Evolutionary conservation across 2,797 vertebrate species (phyloP), one percentile per base, ranked within the genome.

Genomic region (Scleropages formosus): DNA sequence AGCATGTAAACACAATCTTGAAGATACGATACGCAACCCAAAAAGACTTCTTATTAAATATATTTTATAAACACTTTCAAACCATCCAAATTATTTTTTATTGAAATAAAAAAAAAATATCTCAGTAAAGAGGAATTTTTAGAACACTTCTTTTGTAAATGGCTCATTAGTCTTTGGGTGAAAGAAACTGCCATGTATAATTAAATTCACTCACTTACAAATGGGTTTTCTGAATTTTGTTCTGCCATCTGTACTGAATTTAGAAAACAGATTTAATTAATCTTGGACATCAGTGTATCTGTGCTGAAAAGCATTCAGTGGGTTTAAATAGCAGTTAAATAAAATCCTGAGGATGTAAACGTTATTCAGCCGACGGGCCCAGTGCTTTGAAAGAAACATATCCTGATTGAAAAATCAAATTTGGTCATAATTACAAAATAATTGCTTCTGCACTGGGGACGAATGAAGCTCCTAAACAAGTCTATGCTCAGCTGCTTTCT

Each of bases 371-470:
- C 39, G 69, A 10, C 20, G 69, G 13, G 24, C 47, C 15, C 22
- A 22, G 16, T 13, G 18, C 53, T 72, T 59, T 58, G 9, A 72
- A 15, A 53, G 39, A 31, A 59, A 20, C 22, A 12, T 58, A 26
- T 20, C 20, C 56, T 72, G 69, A 72, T 16, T 22, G 53, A 46
- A 59, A 59, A 72, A 20, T 72, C 69, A 72, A 72, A 72, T 31
- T 26, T 58, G 51, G 72, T 72, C 4, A 72, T 10, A 61, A n/a
- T 61, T 61, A 22, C 20, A 22, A 4, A 72, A 72, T 59, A 58
- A 72, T 72, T 72, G 56, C 53, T 26, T 59, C 53, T 12, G 3
- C 26, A 12, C 72, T 10, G 53, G 31, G 39, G 31, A 31, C 27
- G 47, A 59, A 72, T 58, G 18, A 58, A 16, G 13, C 69, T 18